Evolutionary conservation across 2,888 invertebrate genomes (phyloP).

Genomic region (Bombylius major): DNA sequence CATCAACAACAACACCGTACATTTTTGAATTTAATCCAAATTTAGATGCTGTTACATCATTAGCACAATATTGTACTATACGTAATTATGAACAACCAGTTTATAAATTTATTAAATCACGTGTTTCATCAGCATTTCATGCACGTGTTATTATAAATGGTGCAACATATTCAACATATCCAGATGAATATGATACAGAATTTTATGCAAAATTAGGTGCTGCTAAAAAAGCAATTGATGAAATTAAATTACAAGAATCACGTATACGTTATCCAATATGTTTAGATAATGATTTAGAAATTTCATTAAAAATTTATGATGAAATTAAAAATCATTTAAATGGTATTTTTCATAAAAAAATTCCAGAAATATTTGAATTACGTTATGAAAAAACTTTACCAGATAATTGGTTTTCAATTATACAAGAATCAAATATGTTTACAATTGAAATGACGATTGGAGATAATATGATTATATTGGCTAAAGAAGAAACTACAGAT

Average conservation of each 20-base stretch:
- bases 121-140: slow-evolving; percentile 19
- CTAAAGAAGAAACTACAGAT: slow-evolving; percentile 21
- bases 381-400: slow-evolving; percentile 55
- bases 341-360: slow-evolving; percentile 46
- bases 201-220: slow-evolving; percentile 24
- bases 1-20: slow-evolving; percentile 13
- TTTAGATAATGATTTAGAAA: slow-evolving; percentile 24
- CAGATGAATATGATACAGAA: slow-evolving; percentile 25
- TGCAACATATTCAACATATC: slow-evolving; percentile 28
- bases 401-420: slow-evolving; percentile 51
- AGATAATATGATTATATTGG: slow-evolving; percentile 27
- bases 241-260: slow-evolving; percentile 21
- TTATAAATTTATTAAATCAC: slow-evolving; percentile 21
- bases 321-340: slow-evolving; percentile 38
- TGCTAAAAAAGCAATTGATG: slow-evolving; percentile 27
- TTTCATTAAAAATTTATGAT: slow-evolving; percentile 25
- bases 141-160: slow-evolving; percentile 27
- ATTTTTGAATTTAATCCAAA: slow-evolving; percentile 22
- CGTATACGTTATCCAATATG: slow-evolving; percentile 23
- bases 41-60: slow-evolving; percentile 22
- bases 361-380: slow-evolving; percentile 45
- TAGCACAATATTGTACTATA: slow-evolving; percentile 26
- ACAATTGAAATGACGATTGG: slow-evolving; percentile 33
- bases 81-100: slow-evolving; percentile 22
- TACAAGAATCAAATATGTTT: slow-evolving; percentile 42